phyloP scores from a whole-genome alignment of 2,888 invertebrate genomes.

The Alloplasta piceator region DNA sequence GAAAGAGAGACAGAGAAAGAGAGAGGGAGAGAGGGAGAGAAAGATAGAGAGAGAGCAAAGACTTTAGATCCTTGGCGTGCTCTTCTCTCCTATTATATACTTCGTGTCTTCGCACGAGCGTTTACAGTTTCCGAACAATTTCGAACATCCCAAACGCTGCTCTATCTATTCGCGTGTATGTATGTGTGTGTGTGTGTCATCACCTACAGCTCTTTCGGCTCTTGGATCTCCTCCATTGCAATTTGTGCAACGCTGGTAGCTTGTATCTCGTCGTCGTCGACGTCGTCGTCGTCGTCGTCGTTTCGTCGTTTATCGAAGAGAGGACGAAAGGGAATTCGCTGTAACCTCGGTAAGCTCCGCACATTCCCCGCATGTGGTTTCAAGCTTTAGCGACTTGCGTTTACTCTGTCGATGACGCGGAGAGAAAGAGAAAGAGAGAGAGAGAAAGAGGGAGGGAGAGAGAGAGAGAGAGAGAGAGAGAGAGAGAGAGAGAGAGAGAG shows the following conservation, averaged over 20 bases:
- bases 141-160: constrained; percentile 50
- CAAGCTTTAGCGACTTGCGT: constrained; percentile 10
- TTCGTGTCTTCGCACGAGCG: constrained; percentile 28
- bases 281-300: constrained; percentile 36
- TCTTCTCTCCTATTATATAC: background rate
- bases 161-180: background rate
- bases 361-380: background rate
- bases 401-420: constrained; percentile 19
- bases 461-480: constrained; percentile 8
- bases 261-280: constrained; percentile 38
- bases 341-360: background rate
- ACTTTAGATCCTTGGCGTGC: background rate
- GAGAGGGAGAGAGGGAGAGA: background rate
- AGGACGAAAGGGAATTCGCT: constrained; percentile 36
- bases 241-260: constrained; percentile 47
- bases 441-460: background rate
- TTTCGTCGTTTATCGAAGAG: constrained; percentile 28
- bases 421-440: constrained; percentile 1
- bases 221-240: constrained; percentile 40
- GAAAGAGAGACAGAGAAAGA: constrained; percentile 30
- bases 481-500: constrained; percentile 2
- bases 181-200: background rate
- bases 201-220: constrained; percentile 18
- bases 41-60: background rate
- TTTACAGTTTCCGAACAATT: constrained; percentile 61